These are phyloP conservation scores for Caenorhabditis macrosperma DNA, from an alignment of 2,888 invertebrate genomes.

Conservation along the genomic window DNA sequence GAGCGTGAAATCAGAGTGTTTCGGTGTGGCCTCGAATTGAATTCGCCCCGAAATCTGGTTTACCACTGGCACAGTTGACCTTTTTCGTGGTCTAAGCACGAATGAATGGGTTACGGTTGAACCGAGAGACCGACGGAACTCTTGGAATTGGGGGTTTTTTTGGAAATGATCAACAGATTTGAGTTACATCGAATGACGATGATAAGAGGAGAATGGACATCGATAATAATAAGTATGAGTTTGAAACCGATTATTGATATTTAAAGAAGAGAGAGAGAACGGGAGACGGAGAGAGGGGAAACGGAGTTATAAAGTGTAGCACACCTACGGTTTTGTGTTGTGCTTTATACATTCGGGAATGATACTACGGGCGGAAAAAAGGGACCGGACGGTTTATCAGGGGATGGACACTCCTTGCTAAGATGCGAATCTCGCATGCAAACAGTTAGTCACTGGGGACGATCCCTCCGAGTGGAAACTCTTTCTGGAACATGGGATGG, in stretches of 20 bases:
- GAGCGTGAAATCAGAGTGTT: background rate
- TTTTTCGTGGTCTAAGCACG: background rate
- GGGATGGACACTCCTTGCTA: constrained; percentile 9
- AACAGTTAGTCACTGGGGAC: constrained; percentile 17
- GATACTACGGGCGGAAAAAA: background rate
- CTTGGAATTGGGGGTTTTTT: no score
- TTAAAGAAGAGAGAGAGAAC: background rate
- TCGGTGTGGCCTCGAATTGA: background rate
- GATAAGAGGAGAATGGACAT: constrained; percentile 17
- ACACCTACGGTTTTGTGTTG: background rate
- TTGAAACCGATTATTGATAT: constrained; percentile 47
- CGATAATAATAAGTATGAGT: background rate
- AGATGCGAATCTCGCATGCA: background rate
- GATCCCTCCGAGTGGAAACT: background rate
- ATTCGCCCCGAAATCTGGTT: background rate
- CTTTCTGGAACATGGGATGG: background rate
- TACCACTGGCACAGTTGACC: background rate
- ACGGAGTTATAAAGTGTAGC: constrained; percentile 15
- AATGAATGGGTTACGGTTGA: no score
- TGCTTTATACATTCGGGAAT: background rate
- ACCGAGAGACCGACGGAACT: background rate
- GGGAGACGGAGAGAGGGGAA: background rate
- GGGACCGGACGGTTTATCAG: background rate
- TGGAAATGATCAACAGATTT: background rate
- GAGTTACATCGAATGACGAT: background rate